Conservation (phyloP, 1,140 invertebrate species). For the Trialeurodes vaporariorum region DNA sequence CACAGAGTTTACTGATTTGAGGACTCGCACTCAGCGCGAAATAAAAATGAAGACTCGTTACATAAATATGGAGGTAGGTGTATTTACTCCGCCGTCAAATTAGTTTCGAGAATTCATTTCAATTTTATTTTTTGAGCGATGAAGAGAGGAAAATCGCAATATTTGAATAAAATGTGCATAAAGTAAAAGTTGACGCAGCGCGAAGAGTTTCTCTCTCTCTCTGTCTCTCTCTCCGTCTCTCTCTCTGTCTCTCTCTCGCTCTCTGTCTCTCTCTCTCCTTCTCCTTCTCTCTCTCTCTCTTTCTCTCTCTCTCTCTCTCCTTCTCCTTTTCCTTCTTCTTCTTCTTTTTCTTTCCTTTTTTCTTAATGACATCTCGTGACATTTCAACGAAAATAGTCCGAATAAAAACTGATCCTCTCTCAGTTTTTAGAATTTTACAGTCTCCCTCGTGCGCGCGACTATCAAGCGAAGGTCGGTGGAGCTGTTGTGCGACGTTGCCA, state of each 20-base stretch:
- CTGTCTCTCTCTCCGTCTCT: slow-evolving; percentile 2
- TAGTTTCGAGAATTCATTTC: background rate
- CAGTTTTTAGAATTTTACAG: background rate
- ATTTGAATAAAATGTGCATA: background rate
- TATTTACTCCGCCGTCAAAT: background rate
- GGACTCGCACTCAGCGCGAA: background rate
- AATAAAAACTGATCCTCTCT: background rate
- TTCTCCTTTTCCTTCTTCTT: slow-evolving; percentile 3
- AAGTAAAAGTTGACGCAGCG: background rate
- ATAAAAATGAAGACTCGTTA: background rate
- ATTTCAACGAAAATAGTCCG: background rate
- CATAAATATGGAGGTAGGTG: background rate
- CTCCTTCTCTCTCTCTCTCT: slow-evolving; percentile 9
- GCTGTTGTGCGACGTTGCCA: too few species aligned
- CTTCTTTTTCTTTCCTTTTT: background rate
- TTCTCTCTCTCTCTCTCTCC: slow-evolving; percentile 9
- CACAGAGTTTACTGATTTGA: too few species aligned
- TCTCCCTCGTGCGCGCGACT: background rate
- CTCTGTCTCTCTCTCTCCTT: slow-evolving; percentile 8
- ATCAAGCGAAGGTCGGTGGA: too few species aligned
- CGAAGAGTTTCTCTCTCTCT: background rate
- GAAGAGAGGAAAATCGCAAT: background rate
- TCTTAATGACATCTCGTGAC: background rate
- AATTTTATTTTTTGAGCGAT: background rate
- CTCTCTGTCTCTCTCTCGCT: too few species aligned